Conservation (phyloP, 92 coral and sea anemone genomes). For the Phenganax stokvisi region DNA sequence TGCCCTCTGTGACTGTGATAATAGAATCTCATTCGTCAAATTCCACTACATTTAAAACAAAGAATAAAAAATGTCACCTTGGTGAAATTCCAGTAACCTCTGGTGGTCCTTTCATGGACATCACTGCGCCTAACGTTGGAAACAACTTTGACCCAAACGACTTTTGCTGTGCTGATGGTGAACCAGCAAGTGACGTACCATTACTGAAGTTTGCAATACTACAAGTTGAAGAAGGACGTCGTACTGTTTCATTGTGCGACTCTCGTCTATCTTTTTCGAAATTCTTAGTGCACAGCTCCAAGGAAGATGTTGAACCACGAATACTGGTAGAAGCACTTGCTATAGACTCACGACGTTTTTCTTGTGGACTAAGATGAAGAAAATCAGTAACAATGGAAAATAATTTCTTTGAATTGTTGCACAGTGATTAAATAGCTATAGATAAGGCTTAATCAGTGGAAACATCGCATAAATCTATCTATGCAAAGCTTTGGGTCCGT, state of each 20-base stretch:
- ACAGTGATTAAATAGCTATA: too few species aligned
- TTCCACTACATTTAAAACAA: not conserved
- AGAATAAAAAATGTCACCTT: not conserved
- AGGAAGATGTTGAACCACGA: conserved; percentile 75
- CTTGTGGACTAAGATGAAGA: conserved; percentile 24
- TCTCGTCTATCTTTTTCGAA: conserved; percentile 24
- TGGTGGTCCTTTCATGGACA: conserved; percentile 72
- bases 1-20: not conserved
- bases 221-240: conserved; percentile 27
- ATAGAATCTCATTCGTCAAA: not conserved
- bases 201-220: conserved; percentile 41
- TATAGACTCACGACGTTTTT: conserved; percentile 72
- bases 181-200: conserved; percentile 6
- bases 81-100: conserved; percentile 96
- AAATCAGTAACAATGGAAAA: not conserved
- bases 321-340: conserved; percentile 62
- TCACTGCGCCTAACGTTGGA: conserved; percentile 82
- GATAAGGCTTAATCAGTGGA: too few species aligned
- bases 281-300: conserved; percentile 61
- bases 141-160: conserved; percentile 63
- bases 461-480: too few species aligned
- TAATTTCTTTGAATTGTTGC: too few species aligned
- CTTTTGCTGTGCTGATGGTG: not conserved
- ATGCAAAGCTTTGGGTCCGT: too few species aligned
- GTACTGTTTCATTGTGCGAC: not conserved